Evolutionary conservation across 2,888 invertebrate species (phyloP), one percentile per base, ranked within the genome.

Genomic region (Amorpha juglandis): DNA sequence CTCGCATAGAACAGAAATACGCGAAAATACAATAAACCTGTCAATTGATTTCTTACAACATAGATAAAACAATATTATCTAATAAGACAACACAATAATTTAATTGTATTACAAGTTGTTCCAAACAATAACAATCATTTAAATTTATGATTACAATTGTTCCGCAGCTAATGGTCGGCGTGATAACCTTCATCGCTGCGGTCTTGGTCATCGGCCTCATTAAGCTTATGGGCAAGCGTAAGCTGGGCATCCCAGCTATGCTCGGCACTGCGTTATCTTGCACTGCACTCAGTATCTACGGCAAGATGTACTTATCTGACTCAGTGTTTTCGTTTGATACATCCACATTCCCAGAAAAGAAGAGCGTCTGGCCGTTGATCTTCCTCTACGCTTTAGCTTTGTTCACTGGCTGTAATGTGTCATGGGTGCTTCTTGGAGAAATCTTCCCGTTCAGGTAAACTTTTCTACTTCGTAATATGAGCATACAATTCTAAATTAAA

Each of bases 361-460:
- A 75, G 14, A 89, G 89, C 67, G 82, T 86, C 65, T 68, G 83
- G 19, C 91, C 93, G 0, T 76, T 91, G 48, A 72, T 87, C 0
- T 72, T 90, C 47, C 89, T 92, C 73, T 87, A 89, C 55, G 69
- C 81, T 0, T 74, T 92, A 63, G 83, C 86, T 0, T 76, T 89
- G 55, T 87, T 84, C 68, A 87, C 86, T 16, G 90, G 86, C 9
- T 80, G 87, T 6, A 87, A 90, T 16, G 83, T 94, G 8, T 94
- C 94, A 0, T 94, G 94, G 94, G 90, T 94, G 68, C 74, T 94
- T 64, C 80, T 94, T n/a, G 93, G 94, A 62, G 94, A 94, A 84
- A 89, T 94, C 6, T 94, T 94, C 71, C 94, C 94, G 0, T 90
- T 93, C 70, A 93, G 93, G 94, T 94, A 77, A 81, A 74, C 42